Conservation (phyloP, 2,888 invertebrate species). For the Andrena minutula region DNA sequence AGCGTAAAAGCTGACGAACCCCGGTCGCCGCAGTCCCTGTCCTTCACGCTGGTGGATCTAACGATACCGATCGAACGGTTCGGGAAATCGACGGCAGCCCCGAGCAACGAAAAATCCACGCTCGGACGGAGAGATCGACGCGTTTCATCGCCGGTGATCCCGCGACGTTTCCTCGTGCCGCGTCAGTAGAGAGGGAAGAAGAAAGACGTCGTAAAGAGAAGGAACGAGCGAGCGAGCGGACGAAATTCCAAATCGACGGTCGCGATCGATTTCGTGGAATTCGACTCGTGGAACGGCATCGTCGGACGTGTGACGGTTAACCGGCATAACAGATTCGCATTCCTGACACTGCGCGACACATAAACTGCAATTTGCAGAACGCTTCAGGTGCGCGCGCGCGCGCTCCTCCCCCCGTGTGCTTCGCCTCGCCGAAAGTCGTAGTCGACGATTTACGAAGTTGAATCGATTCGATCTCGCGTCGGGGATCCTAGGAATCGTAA, state of each 20-base stretch:
- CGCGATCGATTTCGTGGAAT: conserved; percentile 55
- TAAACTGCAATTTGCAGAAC: conserved; percentile 71
- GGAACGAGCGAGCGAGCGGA: neutral
- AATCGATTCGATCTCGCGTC: conserved; percentile 39
- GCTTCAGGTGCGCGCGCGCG: conserved; percentile 48
- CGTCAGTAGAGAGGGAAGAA: neutral
- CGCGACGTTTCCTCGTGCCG: neutral
- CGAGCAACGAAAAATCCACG: too few relatives aligned
- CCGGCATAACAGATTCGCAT: conserved; percentile 63
- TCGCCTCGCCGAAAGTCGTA: conserved; percentile 33
- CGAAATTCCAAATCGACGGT: conserved; percentile 41
- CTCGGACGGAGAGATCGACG: too few relatives aligned
- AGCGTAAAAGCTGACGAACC: conserved; percentile 44
- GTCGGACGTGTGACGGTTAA: conserved; percentile 46
- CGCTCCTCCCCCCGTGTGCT: conserved; percentile 12
- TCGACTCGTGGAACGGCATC: conserved; percentile 44
- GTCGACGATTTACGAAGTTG: conserved; percentile 64
- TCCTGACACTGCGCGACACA: conserved; percentile 67
- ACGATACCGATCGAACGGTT: neutral
- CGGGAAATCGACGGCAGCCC: too few relatives aligned
- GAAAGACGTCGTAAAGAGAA: neutral
- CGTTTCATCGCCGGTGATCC: neutral
- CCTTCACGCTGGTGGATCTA: neutral
- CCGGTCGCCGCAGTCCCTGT: conserved; percentile 41
- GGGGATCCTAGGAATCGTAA: conserved; percentile 26